Evolutionary conservation across 2,797 vertebrate species (phyloP), one percentile per base, ranked within the genome.

Genomic region (Oreochromis grahami): DNA sequence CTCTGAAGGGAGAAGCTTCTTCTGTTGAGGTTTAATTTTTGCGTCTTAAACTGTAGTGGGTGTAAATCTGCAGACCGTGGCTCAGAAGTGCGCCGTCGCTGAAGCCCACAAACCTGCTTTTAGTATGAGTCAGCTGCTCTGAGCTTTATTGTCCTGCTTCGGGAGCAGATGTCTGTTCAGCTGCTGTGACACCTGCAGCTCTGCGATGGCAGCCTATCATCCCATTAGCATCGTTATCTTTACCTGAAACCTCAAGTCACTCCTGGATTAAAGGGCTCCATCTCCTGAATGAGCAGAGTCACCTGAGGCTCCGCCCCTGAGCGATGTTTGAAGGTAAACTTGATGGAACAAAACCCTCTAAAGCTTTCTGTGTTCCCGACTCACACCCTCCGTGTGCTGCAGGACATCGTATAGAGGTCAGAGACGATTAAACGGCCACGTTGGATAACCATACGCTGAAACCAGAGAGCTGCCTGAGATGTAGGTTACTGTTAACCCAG

Each of bases 211-310:
- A 48, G 21, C 8, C 53, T 21, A 7, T 82, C 72, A 91, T 88
- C 88, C 84, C 43, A 85, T 91, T 85, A 87, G 11, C 48, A 1
- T 5, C 4, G 17, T 14, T 89, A 79, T 84, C 80, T 81, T 84
- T 80, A 84, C 74, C 72, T 63, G 36, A 26, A 43, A 76, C 34
- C 79, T 38, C 3, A 17, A 70, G 48, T 15, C 72, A 15, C 12
- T 9, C 10, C 3, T 8, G 34, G 68, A 70, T 84, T 78, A 68
- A 83, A 56, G 29, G 21, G 19, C 10, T 11, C 8, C 43, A 7
- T 50, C 9, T 74, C 15, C 15, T 74, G 15, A 74, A 50, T 32
- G 70, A 74, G 43, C 24, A 12, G n/a, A 24, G n/a, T 7, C 10
- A 55, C 11, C 10, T 24, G 10, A 53, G 48, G 48, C 48, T 4